Evolutionary conservation across 2,888 invertebrate species (phyloP), one percentile per base, ranked within the genome.

Genomic region (Vanessa cardui): DNA sequence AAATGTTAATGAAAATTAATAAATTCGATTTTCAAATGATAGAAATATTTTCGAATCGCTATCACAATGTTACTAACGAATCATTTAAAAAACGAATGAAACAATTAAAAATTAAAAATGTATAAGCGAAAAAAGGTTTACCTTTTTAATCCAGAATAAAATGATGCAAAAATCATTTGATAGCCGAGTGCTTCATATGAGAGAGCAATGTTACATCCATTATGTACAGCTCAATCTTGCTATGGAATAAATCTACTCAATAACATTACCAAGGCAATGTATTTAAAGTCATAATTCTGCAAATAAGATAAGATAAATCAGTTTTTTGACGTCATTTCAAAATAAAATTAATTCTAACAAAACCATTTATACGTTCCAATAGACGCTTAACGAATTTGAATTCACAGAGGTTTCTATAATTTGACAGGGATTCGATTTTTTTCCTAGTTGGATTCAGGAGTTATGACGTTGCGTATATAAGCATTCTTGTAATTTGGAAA

Each of bases 101-200:
- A 20, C 62, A 18, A 49, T 49, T 16, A 46, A 46, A 1, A 16
- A n/a, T 46, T 49, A 49, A 49, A 49, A 9, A 20, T 49, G 18
- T 3, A 49, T 49, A 49, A 49, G 5, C 73, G 73, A 74, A 72
- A 44, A 45, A 15, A 56, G 39, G 26, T 39, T 49, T 74, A 72
- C 74, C 71, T 72, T 33, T 64, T 54, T 56, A 44, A 21, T 65
- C 70, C 70, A 49, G 44, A 39, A 4, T 58, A 21, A 50, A 26
- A 20, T 18, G 26, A 50, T 56, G 15, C n/a, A 65, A 56, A 58
- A 54, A 59, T 76, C 75, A 79, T 73, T 74, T 71, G 56, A 77
- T 58, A 31, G 75, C 73, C 6, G 72, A 76, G 71, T 78, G 72
- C 58, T 74, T 76, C 26, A 73, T 69, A 54, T 71, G 65, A 20